phyloP scores from a whole-genome alignment of 2,797 vertebrate genomes.

The Eutrigla gurnardus region DNA sequence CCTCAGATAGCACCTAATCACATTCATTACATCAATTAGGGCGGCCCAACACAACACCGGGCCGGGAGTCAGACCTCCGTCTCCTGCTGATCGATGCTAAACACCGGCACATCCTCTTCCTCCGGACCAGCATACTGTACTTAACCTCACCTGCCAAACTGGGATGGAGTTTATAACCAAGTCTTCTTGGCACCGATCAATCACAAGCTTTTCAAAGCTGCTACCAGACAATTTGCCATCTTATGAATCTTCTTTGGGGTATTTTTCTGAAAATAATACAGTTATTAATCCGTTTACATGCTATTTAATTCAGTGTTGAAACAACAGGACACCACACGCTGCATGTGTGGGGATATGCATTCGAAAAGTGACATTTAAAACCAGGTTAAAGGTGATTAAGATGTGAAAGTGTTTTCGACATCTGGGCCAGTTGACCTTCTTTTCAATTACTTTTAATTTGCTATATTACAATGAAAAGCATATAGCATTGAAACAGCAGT shows the following conservation, averaged over 20 bases:
- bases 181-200: not conserved
- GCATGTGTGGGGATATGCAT: accelerated
- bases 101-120: slow-evolving; percentile 61
- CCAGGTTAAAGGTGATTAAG: not conserved
- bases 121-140: slow-evolving; percentile 20
- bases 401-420: not conserved
- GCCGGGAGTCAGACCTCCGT: slow-evolving; percentile 66
- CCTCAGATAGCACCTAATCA: slow-evolving; percentile 84
- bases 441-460: not conserved
- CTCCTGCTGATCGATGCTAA: slow-evolving; percentile 74
- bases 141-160: slow-evolving; percentile 7
- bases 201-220: not conserved
- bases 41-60: slow-evolving; percentile 67
- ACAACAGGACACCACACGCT: not conserved
- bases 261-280: not conserved
- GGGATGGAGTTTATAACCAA: not conserved
- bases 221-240: not conserved
- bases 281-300: no score
- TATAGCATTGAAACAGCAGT: not conserved
- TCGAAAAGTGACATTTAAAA: not conserved
- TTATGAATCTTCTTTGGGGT: not conserved
- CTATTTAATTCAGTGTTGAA: not conserved
- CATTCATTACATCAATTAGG: slow-evolving; percentile 87
- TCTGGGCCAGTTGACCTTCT: not conserved
- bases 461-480: not conserved